phyloP scores from a whole-genome alignment of 2,888 invertebrate genomes.

The Lithophane ornitopus region DNA sequence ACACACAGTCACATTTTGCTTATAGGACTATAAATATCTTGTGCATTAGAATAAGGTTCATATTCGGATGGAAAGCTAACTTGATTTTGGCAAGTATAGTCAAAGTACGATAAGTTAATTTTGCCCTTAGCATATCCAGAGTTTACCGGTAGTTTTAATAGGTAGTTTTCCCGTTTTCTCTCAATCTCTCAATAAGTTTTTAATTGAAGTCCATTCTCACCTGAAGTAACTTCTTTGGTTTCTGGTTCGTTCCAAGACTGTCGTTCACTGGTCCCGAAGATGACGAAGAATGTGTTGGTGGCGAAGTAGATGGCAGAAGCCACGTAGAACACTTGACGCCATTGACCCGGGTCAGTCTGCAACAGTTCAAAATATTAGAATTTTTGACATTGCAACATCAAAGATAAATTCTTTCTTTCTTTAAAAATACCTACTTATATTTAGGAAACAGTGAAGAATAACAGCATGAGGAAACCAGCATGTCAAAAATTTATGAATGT shows the following conservation, averaged over 20 bases:
- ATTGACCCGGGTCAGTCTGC: conserved; percentile 90
- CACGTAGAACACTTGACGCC: conserved; percentile 94
- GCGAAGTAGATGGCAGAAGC: conserved; percentile 92
- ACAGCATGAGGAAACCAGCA: not conserved
- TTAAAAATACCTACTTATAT: too few relatives aligned
- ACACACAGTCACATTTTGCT: not conserved
- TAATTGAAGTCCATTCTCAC: conserved; percentile 24
- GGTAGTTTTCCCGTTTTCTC: not conserved
- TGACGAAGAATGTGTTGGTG: conserved; percentile 92
- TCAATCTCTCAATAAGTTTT: not conserved
- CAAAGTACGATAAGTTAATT: not conserved
- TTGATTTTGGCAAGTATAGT: too few relatives aligned
- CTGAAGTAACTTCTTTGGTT: conserved; percentile 25
- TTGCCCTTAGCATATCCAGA: not conserved
- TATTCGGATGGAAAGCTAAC: too few relatives aligned
- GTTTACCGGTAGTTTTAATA: too few relatives aligned
- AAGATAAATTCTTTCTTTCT: not conserved
- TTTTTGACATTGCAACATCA: not conserved
- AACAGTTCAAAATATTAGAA: too few relatives aligned
- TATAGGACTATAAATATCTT: not conserved
- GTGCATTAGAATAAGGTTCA: too few relatives aligned
- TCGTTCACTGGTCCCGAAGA: conserved; percentile 92
- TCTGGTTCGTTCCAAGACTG: conserved; percentile 93
- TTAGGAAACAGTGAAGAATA: not conserved
- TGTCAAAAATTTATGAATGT: too few relatives aligned